Evolutionary conservation across 2,888 invertebrate genomes (phyloP).

Genomic region (Temnothorax rugatulus): DNA sequence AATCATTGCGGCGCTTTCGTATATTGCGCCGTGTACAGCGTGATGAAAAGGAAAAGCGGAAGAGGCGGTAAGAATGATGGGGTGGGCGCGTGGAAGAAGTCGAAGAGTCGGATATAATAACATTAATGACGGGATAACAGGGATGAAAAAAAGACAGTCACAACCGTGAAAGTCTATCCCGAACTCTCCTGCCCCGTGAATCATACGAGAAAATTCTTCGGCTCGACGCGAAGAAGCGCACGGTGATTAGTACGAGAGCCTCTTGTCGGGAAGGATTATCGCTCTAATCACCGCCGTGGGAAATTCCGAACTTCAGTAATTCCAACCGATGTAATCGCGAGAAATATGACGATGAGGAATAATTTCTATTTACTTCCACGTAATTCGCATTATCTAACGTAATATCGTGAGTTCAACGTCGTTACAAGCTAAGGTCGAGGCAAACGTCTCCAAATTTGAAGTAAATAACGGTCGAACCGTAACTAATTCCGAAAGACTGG

Average conservation of each 20-base stretch:
- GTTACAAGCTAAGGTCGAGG: background rate
- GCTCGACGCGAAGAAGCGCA: background rate
- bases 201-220: background rate
- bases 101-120: slow-evolving; percentile 29
- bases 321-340: background rate
- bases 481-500: background rate
- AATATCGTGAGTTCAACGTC: background rate
- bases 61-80: slow-evolving; percentile 29
- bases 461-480: background rate
- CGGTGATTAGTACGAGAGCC: background rate
- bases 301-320: background rate
- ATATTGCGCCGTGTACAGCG: background rate
- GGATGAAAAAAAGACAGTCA: background rate
- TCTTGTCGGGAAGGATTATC: background rate
- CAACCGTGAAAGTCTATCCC: background rate
- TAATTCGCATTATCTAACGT: background rate
- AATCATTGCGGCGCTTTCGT: slow-evolving; percentile 57
- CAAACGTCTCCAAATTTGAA: background rate
- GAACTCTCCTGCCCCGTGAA: background rate
- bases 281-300: background rate
- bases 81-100: slow-evolving; percentile 34
- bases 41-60: slow-evolving; percentile 51
- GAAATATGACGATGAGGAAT: background rate
- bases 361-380: background rate
- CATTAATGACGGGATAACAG: slow-evolving; percentile 41